phyloP scores from a whole-genome alignment of 2,797 vertebrate genomes.

The Falco peregrinus region DNA sequence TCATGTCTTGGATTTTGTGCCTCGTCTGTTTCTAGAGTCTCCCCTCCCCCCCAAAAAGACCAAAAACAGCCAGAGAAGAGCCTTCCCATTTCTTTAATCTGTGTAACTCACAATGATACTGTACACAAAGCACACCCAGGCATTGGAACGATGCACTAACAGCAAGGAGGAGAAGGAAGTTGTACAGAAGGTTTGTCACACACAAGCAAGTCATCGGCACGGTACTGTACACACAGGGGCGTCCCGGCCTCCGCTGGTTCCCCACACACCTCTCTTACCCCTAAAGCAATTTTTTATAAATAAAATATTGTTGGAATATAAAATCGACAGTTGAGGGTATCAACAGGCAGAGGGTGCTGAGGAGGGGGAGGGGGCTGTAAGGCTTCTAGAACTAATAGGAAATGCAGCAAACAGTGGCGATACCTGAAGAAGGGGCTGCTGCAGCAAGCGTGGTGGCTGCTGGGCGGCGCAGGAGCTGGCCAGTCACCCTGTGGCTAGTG shows the following conservation, averaged over 20 bases:
- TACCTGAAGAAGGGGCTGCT: slow-evolving; percentile 65
- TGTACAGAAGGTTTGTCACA: slow-evolving; percentile 63
- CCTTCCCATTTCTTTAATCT: slow-evolving; percentile 87
- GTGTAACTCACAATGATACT: slow-evolving; percentile 84
- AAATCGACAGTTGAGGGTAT: slow-evolving; percentile 65
- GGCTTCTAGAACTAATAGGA: slow-evolving; percentile 77
- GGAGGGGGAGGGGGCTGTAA: slow-evolving; percentile 70
- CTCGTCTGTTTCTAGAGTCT: not conserved
- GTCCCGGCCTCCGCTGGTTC: not conserved
- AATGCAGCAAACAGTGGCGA: slow-evolving; percentile 65
- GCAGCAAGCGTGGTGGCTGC: slow-evolving; percentile 60
- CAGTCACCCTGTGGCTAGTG: slow-evolving; percentile 71
- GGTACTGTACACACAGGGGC: slow-evolving; percentile 42
- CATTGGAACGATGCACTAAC: slow-evolving; percentile 73
- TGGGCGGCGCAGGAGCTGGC: slow-evolving; percentile 5
- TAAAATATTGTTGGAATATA: slow-evolving; percentile 66
- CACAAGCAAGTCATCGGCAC: slow-evolving; percentile 33
- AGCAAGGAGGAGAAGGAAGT: slow-evolving; percentile 69
- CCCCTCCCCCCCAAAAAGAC: not conserved
- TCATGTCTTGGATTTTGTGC: not conserved
- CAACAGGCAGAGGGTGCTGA: slow-evolving; percentile 66
- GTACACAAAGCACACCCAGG: slow-evolving; percentile 84
- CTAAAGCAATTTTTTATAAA: slow-evolving; percentile 71
- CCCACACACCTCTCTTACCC: slow-evolving; percentile 51
- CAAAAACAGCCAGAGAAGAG: slow-evolving; percentile 63